Percentiles rank a stretch among this genome's conserved stretches.
Evolutionary conservation across 2,113 vertebrate genomes (phyloP).

Genomic region (Chionodraco myersi): DNA sequence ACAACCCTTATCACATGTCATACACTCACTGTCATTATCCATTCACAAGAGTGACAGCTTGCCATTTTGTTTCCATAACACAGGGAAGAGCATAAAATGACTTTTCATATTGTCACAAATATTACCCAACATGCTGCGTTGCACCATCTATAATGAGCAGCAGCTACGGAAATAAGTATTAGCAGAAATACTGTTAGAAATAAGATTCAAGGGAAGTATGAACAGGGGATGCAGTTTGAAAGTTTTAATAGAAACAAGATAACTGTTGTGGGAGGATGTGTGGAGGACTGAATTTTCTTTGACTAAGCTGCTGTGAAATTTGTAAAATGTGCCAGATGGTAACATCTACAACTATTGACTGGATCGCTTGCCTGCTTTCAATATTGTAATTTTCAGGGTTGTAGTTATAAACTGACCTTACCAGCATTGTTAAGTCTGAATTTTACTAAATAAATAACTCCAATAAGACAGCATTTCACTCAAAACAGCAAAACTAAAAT

Average conservation of each 20-base stretch:
- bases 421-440: neutral
- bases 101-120: conserved; percentile 29
- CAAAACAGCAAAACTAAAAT: too few species aligned
- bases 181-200: neutral
- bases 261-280: neutral
- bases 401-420: neutral
- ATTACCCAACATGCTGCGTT: conserved; percentile 13
- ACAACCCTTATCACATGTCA: conserved; percentile 67
- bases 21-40: conserved; percentile 63
- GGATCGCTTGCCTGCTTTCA: neutral
- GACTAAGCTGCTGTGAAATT: conserved; percentile 8
- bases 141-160: neutral
- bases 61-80: conserved; percentile 64
- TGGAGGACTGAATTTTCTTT: conserved; percentile 4
- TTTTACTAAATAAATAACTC: neutral
- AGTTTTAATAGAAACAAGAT: neutral
- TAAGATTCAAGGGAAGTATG: neutral
- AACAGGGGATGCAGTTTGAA: neutral
- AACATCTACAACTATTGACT: neutral
- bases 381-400: neutral
- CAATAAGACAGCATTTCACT: too few species aligned
- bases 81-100: conserved; percentile 35
- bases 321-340: neutral
- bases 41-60: conserved; percentile 67
- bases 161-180: neutral